Conservation (phyloP, 2,888 invertebrate species). For the Epirrita christyi region DNA sequence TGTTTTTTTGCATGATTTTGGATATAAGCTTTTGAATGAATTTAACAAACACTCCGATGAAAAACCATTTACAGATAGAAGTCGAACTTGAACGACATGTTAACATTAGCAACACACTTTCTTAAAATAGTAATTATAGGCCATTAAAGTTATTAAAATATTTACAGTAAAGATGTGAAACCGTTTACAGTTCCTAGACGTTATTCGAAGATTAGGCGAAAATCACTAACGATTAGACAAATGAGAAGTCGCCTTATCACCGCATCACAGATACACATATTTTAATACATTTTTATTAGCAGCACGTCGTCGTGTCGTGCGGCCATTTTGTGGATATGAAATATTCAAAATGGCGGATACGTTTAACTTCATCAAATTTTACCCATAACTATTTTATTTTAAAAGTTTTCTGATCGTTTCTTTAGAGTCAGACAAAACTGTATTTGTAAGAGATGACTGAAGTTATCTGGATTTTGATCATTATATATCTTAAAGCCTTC, state of each 20-base stretch:
- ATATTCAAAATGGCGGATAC: conserved; percentile 20
- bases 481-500: no score
- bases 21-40: conserved; percentile 53
- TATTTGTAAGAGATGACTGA: no score
- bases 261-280: conserved; percentile 32
- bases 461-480: no score
- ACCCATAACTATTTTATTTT: no score
- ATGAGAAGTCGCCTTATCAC: conserved; percentile 45
- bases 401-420: no score
- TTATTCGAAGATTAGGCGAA: conserved; percentile 80
- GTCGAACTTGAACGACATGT: conserved; percentile 71
- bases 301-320: neutral
- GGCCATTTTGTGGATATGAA: conserved; percentile 18
- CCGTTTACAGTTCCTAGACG: conserved; percentile 75
- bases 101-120: conserved; percentile 75
- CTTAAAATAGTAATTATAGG: conserved; percentile 76
- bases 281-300: neutral
- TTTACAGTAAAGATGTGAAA: conserved; percentile 80
- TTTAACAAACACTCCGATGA: conserved; percentile 34
- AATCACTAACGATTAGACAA: conserved; percentile 74
- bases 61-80: conserved; percentile 49
- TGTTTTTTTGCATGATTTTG: neutral
- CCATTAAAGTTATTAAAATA: conserved; percentile 80
- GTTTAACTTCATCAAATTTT: no score
- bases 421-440: no score